These are phyloP conservation scores for Pterois miles DNA, from an alignment of 2,797 vertebrate species.

Conservation along the genomic window DNA sequence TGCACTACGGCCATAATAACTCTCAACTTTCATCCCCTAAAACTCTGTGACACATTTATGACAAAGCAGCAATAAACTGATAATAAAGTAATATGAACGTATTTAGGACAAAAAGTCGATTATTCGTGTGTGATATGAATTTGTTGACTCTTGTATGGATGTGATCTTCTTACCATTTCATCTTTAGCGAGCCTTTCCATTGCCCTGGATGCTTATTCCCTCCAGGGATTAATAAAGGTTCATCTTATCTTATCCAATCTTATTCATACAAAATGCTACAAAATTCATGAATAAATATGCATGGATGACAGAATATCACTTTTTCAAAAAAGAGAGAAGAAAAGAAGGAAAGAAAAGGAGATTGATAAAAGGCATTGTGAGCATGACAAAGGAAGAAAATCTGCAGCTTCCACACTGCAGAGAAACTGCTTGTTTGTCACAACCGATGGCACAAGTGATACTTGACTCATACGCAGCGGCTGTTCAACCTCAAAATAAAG, in stretches of 20 bases:
- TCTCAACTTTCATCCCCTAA: neutral
- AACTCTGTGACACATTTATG: neutral
- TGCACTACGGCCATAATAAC: too few relatives aligned
- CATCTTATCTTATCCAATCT: too few relatives aligned
- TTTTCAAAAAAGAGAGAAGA: neutral
- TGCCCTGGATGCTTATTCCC: neutral
- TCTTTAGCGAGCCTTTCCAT: neutral
- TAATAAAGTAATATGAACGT: neutral
- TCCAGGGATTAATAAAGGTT: too few relatives aligned
- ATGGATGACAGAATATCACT: neutral
- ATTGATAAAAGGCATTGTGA: slow-evolving; percentile 39
- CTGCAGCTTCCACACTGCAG: neutral
- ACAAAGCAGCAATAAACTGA: slow-evolving; percentile 3
- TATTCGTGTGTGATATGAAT: slow-evolving; percentile 1
- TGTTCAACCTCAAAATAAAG: slow-evolving; percentile 26
- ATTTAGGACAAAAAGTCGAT: neutral
- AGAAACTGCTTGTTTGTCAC: slow-evolving; percentile 8
- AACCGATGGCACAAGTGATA: slow-evolving; percentile 21
- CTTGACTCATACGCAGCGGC: slow-evolving; percentile 16
- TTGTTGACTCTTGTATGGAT: neutral
- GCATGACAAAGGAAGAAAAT: slow-evolving; percentile 26
- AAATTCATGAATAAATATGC: slow-evolving; percentile 20
- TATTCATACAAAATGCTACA: slow-evolving; percentile 29
- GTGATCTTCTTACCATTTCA: neutral
- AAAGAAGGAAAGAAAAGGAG: neutral